These are phyloP conservation scores for Paradoxurus hermaphroditus DNA, from an alignment of 2,113 vertebrate species.

Conservation along the genomic window DNA sequence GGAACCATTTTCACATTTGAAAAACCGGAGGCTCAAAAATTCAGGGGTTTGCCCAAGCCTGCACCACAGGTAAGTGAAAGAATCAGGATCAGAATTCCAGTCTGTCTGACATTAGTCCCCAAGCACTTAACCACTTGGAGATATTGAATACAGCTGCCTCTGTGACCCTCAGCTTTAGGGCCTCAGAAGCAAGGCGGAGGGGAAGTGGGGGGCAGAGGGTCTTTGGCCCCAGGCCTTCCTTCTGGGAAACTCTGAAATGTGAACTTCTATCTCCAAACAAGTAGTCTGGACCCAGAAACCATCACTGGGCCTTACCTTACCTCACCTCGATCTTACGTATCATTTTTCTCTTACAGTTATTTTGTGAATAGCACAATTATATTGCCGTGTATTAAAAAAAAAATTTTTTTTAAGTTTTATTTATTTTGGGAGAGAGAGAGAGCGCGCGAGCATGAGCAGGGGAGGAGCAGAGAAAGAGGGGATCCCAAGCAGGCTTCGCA, in stretches of 20 bases:
- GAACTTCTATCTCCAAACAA: neutral
- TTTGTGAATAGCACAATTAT: neutral
- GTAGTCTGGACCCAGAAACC: neutral
- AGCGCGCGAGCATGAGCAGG: too few relatives aligned
- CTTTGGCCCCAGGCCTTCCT: neutral
- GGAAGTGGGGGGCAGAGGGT: neutral
- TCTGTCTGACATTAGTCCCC: neutral
- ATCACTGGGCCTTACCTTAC: neutral
- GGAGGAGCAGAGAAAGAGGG: too few relatives aligned
- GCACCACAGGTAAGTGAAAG: neutral
- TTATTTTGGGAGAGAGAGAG: too few relatives aligned
- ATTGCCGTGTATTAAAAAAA: neutral
- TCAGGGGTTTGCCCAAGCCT: neutral
- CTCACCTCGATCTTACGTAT: neutral
- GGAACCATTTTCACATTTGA: neutral
- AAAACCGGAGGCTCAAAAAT: neutral
- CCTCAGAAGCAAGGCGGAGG: neutral
- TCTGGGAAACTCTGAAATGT: neutral
- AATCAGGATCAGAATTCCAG: neutral
- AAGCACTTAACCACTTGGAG: neutral
- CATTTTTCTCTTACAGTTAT: neutral
- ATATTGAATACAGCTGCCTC: neutral
- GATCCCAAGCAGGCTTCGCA: too few relatives aligned
- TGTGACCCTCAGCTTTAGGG: neutral
- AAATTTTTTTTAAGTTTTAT: too few relatives aligned